Percentiles rank a stretch among this genome's conserved stretches.
Evolutionary conservation across 2,113 vertebrate genomes (phyloP).

Genomic region (Nyctereutes procyonoides): DNA sequence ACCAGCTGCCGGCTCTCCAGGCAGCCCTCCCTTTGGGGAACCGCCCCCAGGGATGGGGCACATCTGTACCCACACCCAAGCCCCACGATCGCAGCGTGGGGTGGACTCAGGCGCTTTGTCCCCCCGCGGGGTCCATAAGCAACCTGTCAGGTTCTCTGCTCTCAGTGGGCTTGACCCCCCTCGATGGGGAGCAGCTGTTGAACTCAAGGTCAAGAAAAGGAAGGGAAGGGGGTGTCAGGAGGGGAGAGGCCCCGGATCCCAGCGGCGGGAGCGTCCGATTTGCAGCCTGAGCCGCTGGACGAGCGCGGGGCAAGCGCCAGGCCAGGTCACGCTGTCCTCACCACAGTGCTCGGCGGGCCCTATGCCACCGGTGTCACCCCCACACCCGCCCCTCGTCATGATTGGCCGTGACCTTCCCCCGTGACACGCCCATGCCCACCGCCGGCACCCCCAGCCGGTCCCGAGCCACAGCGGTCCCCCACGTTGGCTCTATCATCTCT

Average conservation of each 20-base stretch:
- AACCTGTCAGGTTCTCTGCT: rapidly evolving
- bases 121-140: neutral
- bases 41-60: neutral
- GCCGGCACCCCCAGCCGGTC: neutral
- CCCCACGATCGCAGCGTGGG: neutral
- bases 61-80: neutral
- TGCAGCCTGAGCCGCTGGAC: neutral
- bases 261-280: too few species aligned
- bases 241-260: neutral
- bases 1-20: neutral
- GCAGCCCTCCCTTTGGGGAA: neutral
- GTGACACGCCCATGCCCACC: rapidly evolving
- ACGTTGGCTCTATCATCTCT: neutral
- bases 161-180: neutral
- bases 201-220: neutral
- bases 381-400: rapidly evolving
- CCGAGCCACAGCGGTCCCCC: neutral
- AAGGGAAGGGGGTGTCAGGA: neutral
- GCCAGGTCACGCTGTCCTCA: neutral
- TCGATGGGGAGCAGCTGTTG: neutral
- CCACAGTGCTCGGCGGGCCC: neutral
- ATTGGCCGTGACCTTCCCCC: neutral
- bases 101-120: rapidly evolving
- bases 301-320: neutral
- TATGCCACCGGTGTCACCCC: neutral